Percentiles rank a stretch among this genome's conserved stretches.
phyloP scores from a whole-genome alignment of 1,140 invertebrate genomes.

The Scaptomyza montana region DNA sequence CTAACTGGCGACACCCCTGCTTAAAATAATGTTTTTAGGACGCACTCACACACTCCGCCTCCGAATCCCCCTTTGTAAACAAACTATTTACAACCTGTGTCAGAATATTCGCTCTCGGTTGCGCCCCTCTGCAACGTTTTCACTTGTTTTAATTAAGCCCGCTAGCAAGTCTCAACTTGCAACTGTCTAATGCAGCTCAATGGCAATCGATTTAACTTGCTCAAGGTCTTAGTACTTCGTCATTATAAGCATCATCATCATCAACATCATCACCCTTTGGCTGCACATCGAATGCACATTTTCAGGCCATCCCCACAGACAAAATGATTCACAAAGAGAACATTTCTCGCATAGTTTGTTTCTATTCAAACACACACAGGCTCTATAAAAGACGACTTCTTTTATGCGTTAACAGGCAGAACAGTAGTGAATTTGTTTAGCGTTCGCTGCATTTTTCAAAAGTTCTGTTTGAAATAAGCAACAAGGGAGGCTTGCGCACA shows the following conservation, averaged over 20 bases:
- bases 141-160: conserved; percentile 49
- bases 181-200: conserved; percentile 41
- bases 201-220: conserved; percentile 49
- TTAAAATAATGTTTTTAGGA: no score
- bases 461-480: not conserved
- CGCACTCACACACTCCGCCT: no score
- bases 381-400: conserved; percentile 45
- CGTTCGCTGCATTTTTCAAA: conserved; percentile 23
- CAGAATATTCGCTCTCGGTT: no score
- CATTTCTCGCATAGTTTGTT: conserved; percentile 70
- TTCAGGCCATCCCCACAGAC: conserved; percentile 43
- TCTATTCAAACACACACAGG: conserved; percentile 32
- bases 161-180: conserved; percentile 28
- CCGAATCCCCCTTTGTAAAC: no score
- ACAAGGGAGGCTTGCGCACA: not conserved
- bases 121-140: no score
- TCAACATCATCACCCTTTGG: conserved; percentile 19
- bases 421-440: conserved; percentile 45
- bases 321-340: conserved; percentile 64
- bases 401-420: conserved; percentile 42
- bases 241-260: conserved; percentile 6
- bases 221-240: no score
- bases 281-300: conserved; percentile 48
- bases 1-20: no score
- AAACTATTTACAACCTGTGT: no score